Conservation (phyloP, 2,888 invertebrate genomes). For the Plusia festucae region DNA sequence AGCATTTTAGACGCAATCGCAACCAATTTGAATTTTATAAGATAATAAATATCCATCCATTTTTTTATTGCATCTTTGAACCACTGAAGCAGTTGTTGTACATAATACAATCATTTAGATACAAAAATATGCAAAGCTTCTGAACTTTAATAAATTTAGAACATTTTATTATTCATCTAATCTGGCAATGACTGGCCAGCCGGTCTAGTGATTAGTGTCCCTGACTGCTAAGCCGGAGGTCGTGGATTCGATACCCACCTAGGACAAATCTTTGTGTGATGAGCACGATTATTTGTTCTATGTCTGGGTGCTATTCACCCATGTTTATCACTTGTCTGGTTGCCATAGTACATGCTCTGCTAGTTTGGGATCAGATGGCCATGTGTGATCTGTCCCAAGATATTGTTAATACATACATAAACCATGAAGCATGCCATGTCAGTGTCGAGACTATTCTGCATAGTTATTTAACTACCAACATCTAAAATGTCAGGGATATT, state of each 20-base stretch:
- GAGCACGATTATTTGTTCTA: no score
- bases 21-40: slow-evolving; percentile 13
- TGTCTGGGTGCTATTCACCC: no score
- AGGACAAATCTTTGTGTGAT: no score
- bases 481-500: slow-evolving; percentile 72
- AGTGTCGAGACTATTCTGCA: slow-evolving; percentile 49
- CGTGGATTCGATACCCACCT: no score
- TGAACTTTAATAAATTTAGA: slow-evolving; percentile 10
- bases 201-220: no score
- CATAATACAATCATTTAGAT: background rate
- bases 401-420: no score
- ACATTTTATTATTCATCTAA: slow-evolving; percentile 26
- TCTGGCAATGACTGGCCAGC: no score
- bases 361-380: no score
- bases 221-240: no score
- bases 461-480: slow-evolving; percentile 48
- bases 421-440: slow-evolving; percentile 17
- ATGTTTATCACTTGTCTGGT: no score
- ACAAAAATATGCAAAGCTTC: background rate
- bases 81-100: background rate
- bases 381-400: no score
- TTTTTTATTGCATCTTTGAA: background rate
- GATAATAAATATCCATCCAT: slow-evolving; percentile 5
- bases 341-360: no score
- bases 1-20: slow-evolving; percentile 26